phyloP scores from a whole-genome alignment of 2,113 vertebrate species.

The Brachyistius frenatus region DNA sequence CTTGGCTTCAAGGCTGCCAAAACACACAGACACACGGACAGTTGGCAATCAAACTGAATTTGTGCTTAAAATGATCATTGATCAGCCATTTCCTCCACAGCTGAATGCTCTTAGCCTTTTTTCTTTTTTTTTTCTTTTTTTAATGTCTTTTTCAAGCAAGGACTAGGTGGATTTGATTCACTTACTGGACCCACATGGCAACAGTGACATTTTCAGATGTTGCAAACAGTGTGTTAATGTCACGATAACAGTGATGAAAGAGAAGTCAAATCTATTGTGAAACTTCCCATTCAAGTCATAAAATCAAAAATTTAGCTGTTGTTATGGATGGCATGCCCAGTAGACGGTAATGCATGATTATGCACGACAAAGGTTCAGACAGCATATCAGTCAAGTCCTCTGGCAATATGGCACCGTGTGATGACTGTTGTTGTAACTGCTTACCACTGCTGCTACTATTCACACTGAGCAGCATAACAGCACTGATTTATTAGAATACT shows the following conservation, averaged over 20 bases:
- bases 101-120: too few species aligned
- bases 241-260: constrained; percentile 17
- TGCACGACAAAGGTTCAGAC: constrained; percentile 3
- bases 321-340: neutral
- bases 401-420: neutral
- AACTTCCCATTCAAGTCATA: neutral
- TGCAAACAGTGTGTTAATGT: constrained; percentile 22
- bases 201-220: constrained; percentile 12
- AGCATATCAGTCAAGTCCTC: neutral
- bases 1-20: too few species aligned
- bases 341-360: constrained; percentile 24
- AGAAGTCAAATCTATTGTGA: constrained; percentile 26
- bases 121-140: neutral
- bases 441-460: neutral
- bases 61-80: constrained; percentile 12
- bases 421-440: neutral
- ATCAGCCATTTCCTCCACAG: constrained; percentile 7
- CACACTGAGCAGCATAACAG: neutral
- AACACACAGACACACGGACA: too few species aligned
- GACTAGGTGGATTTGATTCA: neutral
- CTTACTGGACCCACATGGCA: neutral
- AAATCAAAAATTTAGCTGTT: constrained; percentile 1
- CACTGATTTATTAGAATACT: too few species aligned
- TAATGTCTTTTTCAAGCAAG: too few species aligned
- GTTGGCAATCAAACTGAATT: neutral